Base-by-base conservation (phyloP, 2,888 invertebrate species). In the Ophion slaviceki region DNA sequence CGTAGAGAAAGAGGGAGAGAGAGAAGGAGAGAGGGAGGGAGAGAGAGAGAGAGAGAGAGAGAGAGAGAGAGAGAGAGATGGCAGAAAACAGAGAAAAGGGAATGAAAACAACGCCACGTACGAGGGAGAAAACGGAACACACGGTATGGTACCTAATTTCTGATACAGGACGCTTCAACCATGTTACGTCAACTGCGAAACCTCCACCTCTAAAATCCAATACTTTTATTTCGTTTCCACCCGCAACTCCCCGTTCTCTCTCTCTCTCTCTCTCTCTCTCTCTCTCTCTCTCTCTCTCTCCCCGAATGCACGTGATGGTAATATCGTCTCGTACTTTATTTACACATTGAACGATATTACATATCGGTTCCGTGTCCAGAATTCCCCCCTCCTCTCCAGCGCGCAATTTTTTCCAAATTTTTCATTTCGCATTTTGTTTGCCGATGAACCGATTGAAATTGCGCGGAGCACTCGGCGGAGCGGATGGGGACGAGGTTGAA, bases 141-240 rank as follows among this genome's bases (percentile, higher is more conserved):
- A 83, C 87, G 86, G 86, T 40, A 87, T 83, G 88, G 84, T 88
- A 88, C 88, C 90, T 90, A 92, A 91, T 91, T 91, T 89, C 89
- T 89, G 87, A 90, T 89, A 89, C 89, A 88, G 86, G 87, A 81
- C 82, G 75, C 82, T 80, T 67, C 84, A 61, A 76, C 61, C n/a
- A 80, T 40, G 64, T 74, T 62, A 57, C 77, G 40, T 14, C n/a
- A 61, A 72, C 68, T 66, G 77, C 64, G 78, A 83, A 76, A 45
- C 45, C 32, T 32, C 4, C 11, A 45, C 59, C 24, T 64, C 68
- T 57, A 66, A 59, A 53, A 70, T 80, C 70, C 80, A 17, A 40
- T 45, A 80, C 66, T 67, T 72, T 66, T 59, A 20, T 67, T 57
- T 77, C 8, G 32, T 32, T 32, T 32, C 32, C 53, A 45, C 20